These are phyloP conservation scores for Ditylenchus dipsaci DNA, from an alignment of 1,140 invertebrate genomes.

Conservation along the genomic window DNA sequence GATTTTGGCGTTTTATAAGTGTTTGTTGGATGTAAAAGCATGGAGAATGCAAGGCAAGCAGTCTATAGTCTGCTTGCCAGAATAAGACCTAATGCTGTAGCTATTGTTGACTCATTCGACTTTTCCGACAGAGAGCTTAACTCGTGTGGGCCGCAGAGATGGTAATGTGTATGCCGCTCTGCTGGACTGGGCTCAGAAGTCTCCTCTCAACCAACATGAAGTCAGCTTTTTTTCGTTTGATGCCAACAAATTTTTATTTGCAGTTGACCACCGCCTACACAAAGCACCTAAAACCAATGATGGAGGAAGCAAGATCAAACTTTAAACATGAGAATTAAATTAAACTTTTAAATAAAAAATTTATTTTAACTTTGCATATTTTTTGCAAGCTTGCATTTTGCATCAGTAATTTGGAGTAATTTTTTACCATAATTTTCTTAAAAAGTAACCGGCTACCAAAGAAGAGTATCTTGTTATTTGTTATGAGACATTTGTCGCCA, in stretches of 20 bases:
- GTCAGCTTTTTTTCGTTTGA: slow-evolving; percentile 44
- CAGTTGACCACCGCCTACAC: slow-evolving; percentile 37
- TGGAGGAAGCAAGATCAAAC: slow-evolving; percentile 38
- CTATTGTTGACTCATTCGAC: slow-evolving; percentile 84
- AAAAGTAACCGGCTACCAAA: no score
- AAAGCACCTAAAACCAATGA: slow-evolving; percentile 47
- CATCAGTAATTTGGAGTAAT: no score
- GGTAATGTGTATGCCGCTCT: slow-evolving; percentile 84
- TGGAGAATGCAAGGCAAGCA: slow-evolving; percentile 55
- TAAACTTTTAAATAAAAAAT: background rate
- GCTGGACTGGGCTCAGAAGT: slow-evolving; percentile 76
- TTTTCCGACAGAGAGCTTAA: slow-evolving; percentile 74
- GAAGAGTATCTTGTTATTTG: no score
- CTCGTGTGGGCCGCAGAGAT: slow-evolving; percentile 79
- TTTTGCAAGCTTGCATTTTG: slow-evolving; percentile 2
- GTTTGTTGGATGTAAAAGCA: slow-evolving; percentile 6
- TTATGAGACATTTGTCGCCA: no score
- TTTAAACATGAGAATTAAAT: slow-evolving; percentile 17
- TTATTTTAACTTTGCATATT: background rate
- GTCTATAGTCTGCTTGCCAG: slow-evolving; percentile 68
- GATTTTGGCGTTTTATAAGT: no score
- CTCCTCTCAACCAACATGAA: slow-evolving; percentile 74
- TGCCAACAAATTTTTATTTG: background rate
- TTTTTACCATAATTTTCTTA: no score
- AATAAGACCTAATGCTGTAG: slow-evolving; percentile 80